phyloP scores from a whole-genome alignment of 2,888 invertebrate species.

The Heliconius ismenius region DNA sequence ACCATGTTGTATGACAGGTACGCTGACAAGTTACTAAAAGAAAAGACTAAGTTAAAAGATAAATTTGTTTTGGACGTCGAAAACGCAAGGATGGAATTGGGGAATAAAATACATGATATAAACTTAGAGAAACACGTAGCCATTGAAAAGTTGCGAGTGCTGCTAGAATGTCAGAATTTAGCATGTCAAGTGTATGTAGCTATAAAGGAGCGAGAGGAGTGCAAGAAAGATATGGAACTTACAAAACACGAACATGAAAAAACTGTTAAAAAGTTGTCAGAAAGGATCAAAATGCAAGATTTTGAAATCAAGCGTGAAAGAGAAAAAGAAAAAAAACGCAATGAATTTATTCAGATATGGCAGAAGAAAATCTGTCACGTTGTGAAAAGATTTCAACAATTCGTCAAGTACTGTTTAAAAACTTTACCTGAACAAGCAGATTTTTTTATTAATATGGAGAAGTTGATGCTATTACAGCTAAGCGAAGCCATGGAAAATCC shows the following conservation, averaged over 20 bases:
- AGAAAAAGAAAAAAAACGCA: constrained; percentile 58
- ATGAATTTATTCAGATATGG: constrained; percentile 61
- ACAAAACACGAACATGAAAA: constrained; percentile 59
- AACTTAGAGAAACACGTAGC: constrained; percentile 68
- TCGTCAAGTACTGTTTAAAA: constrained; percentile 67
- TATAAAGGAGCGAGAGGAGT: constrained; percentile 69
- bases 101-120: constrained; percentile 61
- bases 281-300: constrained; percentile 57
- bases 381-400: constrained; percentile 70
- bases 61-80: constrained; percentile 59
- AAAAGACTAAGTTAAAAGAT: constrained; percentile 57
- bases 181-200: constrained; percentile 74
- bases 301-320: constrained; percentile 57
- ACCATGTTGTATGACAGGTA: constrained; percentile 60
- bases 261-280: constrained; percentile 55
- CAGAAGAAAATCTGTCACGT: constrained; percentile 68
- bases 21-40: constrained; percentile 53
- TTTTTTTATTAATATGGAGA: constrained; percentile 73
- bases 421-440: constrained; percentile 69
- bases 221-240: constrained; percentile 56
- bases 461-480: constrained; percentile 69
- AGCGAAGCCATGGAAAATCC: constrained; percentile 62
- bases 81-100: constrained; percentile 47
- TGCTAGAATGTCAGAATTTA: constrained; percentile 67
- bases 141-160: constrained; percentile 62